These are phyloP conservation scores for Lepilemur septentrionalis DNA, from an alignment of 2,797 vertebrate species.

Conservation along the genomic window DNA sequence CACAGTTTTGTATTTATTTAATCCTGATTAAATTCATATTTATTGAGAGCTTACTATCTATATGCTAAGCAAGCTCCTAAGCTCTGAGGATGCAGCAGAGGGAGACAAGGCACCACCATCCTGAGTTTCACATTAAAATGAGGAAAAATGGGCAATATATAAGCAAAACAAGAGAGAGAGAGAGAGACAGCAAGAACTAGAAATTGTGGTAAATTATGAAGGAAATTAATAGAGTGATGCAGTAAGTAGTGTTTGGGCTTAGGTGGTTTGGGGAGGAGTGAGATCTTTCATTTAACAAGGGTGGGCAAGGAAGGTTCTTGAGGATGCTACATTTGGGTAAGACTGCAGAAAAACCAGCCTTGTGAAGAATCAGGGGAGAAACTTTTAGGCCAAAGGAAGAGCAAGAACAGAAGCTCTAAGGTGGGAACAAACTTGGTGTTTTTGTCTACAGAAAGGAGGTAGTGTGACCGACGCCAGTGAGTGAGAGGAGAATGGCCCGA, in stretches of 20 bases:
- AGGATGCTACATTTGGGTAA: background rate
- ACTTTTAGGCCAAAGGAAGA: background rate
- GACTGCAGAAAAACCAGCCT: background rate
- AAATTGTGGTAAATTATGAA: background rate
- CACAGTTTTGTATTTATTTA: background rate
- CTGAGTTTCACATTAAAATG: background rate
- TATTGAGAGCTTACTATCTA: background rate
- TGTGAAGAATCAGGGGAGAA: background rate
- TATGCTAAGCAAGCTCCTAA: background rate
- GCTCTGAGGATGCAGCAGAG: background rate
- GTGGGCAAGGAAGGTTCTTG: background rate
- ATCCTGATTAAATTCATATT: background rate
- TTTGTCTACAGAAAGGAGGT: background rate
- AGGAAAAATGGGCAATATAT: background rate
- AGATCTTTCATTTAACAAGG: background rate
- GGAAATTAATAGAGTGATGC: background rate
- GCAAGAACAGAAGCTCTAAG: background rate
- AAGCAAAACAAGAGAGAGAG: background rate
- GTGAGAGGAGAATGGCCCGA: accelerated
- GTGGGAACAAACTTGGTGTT: background rate
- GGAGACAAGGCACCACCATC: background rate
- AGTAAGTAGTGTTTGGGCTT: background rate
- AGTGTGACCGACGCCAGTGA: background rate
- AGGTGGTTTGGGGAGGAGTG: background rate
- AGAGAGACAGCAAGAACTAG: background rate